Evolutionary conservation across 2,888 invertebrate genomes (phyloP).

Genomic region (Homarus gammarus): DNA sequence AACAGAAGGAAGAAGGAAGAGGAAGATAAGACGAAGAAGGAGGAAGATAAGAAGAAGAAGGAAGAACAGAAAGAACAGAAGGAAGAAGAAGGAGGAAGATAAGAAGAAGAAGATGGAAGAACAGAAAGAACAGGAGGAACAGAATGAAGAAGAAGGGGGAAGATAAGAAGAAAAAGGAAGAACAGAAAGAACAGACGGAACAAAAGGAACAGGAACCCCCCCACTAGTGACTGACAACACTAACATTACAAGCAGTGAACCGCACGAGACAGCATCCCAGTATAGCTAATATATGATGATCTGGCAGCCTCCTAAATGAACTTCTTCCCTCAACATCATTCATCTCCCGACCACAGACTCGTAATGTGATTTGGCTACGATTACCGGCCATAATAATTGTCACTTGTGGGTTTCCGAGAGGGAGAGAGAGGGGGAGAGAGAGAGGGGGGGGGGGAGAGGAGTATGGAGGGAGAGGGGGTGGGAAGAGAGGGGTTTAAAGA

Average conservation of each 20-base stretch:
- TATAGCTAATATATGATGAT: too few relatives aligned
- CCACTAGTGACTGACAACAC: too few relatives aligned
- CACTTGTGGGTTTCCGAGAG: constrained; percentile 25
- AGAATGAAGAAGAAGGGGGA: neutral
- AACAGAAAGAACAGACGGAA: too few relatives aligned
- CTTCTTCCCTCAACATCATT: constrained; percentile 20
- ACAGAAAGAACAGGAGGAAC: neutral
- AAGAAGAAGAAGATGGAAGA: neutral
- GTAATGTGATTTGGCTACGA: constrained; percentile 32
- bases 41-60: too few relatives aligned
- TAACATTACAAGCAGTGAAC: too few relatives aligned
- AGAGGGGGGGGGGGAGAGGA: neutral
- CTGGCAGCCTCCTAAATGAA: neutral
- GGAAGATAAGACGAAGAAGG: too few relatives aligned
- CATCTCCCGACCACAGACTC: constrained; percentile 9
- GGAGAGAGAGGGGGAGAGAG: neutral
- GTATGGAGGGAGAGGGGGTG: neutral
- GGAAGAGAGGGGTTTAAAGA: neutral
- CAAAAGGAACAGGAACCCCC: too few relatives aligned
- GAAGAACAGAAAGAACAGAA: neutral
- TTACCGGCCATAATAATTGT: constrained; percentile 23
- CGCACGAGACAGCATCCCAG: too few relatives aligned
- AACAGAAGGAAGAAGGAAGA: neutral
- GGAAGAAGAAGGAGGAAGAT: neutral
- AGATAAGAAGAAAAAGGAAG: too few relatives aligned